A percentile compares a stretch with the other conserved stretches of the same genome.
phyloP scores from a whole-genome alignment of 2,113 vertebrate species.

The Salvelinus fontinalis region DNA sequence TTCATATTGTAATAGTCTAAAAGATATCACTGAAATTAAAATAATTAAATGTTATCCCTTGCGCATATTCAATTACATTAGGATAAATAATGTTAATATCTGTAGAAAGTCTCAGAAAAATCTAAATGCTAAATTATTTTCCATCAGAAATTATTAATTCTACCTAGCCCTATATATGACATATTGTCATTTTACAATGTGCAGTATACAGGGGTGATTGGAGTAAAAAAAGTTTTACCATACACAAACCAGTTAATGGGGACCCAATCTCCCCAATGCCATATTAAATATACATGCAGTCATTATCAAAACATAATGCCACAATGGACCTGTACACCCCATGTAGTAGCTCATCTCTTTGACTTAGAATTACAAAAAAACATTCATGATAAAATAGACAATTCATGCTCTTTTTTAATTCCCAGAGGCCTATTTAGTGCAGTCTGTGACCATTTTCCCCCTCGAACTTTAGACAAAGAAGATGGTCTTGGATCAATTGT shows the following conservation, averaged over 20 bases:
- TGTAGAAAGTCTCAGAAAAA: background rate
- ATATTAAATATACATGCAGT: background rate
- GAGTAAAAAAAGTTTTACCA: background rate
- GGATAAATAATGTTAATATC: background rate
- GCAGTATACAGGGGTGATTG: conserved; percentile 1
- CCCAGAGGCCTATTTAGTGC: conserved; percentile 61
- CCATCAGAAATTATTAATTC: background rate
- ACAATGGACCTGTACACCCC: conserved; percentile 53
- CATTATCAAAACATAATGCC: conserved; percentile 19
- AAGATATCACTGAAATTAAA: background rate
- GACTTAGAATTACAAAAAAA: conserved; percentile 20
- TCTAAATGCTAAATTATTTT: background rate
- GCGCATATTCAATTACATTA: background rate
- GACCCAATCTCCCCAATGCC: background rate
- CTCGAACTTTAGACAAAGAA: conserved; percentile 64
- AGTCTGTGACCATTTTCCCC: conserved; percentile 51
- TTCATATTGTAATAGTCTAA: background rate
- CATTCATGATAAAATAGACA: conserved; percentile 25
- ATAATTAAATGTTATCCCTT: background rate
- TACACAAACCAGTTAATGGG: background rate
- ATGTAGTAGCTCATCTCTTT: conserved; percentile 40
- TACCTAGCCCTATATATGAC: background rate
- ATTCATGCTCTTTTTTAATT: conserved; percentile 18
- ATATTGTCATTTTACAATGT: background rate
- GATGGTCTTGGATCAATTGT: conserved; percentile 72